Evolutionary conservation across 2,797 vertebrate species (phyloP).

Genomic region (Tauraco hartlaubi): DNA sequence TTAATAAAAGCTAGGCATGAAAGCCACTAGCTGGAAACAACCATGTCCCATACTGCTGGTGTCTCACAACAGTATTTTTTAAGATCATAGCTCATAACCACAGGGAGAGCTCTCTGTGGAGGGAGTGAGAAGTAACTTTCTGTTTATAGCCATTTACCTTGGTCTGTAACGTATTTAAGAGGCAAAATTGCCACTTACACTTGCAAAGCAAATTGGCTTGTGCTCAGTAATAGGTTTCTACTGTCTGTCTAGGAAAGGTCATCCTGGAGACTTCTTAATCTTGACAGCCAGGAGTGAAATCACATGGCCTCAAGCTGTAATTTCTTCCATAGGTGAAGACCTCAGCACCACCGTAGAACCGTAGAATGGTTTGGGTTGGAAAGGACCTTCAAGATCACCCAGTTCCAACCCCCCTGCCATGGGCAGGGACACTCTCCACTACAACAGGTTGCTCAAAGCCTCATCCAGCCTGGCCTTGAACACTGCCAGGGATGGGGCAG

Average conservation of each 20-base stretch:
- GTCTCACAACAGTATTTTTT: neutral
- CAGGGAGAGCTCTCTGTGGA: conserved; percentile 31
- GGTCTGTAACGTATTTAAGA: conserved; percentile 74
- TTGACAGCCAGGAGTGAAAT: conserved; percentile 45
- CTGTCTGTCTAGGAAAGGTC: conserved; percentile 76
- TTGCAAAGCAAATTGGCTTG: conserved; percentile 79
- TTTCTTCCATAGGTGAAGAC: conserved; percentile 33
- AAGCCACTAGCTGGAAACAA: conserved; percentile 1
- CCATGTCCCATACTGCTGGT: neutral
- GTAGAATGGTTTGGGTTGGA: too few species aligned
- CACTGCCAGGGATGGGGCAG: too few species aligned
- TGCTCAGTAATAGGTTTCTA: conserved; percentile 67
- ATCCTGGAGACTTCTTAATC: conserved; percentile 53
- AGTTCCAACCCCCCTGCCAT: too few species aligned
- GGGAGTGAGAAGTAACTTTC: conserved; percentile 56
- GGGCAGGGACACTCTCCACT: too few species aligned
- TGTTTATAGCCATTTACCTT: conserved; percentile 74
- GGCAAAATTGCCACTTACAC: conserved; percentile 77
- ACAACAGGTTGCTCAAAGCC: too few species aligned
- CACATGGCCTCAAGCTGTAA: neutral
- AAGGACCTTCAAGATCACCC: too few species aligned
- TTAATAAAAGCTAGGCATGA: conserved; percentile 17
- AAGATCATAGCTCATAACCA: conserved; percentile 38
- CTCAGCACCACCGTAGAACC: neutral
- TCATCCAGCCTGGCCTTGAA: too few species aligned